Base-by-base conservation (phyloP, 2,797 vertebrate genomes). In the Oryzias dopingdopingensis region DNA sequence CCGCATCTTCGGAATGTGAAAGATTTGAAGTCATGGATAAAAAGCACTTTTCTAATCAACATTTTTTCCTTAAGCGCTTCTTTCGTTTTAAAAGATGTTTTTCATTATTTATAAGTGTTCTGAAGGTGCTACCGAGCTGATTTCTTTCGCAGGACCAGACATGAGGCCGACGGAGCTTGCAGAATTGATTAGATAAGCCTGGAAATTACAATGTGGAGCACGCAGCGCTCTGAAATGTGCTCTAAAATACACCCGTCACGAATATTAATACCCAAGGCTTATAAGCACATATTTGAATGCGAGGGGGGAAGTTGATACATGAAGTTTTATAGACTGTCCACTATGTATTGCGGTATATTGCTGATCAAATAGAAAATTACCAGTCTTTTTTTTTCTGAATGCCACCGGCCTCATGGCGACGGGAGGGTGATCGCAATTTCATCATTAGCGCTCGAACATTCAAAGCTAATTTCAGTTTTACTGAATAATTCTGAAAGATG, bases 21-120 rank as follows among this genome's bases (percentile, higher is more conserved):
- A 90, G 85, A 90, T 92, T 87, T 84, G 81, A 91, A 88, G 73
- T 81, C 93, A 90, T 84, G 93, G 94, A 94, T 95, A 94, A 92
- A 93, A 91, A 92, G 89, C 92, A 89, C 89, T 90, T 89, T 90
- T 88, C 84, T 90, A 92, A 92, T 92, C 91, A 93, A 91, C 94
- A 92, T 93, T 93, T 93, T 82, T 80, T 84, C 92, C 92, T 90
- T 88, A 91, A 91, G 93, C 93, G 86, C 90, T 90, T 93, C 92
- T 94, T 83, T 86, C 93, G 92, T 94, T 84, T 93, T 92, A 94
- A 95, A 95, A 92, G 91, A 94, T 93, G 94, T 93, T 95, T 96
- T 96, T 96, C 93, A 96, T 98, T 95, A 98, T 98, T 98, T 95
- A 96, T 93, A 96, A 96, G 93, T 93, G 95, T 94, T 93, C 94